Base-by-base conservation (phyloP, 2,888 invertebrate species). In the Octonoba sinensis region DNA sequence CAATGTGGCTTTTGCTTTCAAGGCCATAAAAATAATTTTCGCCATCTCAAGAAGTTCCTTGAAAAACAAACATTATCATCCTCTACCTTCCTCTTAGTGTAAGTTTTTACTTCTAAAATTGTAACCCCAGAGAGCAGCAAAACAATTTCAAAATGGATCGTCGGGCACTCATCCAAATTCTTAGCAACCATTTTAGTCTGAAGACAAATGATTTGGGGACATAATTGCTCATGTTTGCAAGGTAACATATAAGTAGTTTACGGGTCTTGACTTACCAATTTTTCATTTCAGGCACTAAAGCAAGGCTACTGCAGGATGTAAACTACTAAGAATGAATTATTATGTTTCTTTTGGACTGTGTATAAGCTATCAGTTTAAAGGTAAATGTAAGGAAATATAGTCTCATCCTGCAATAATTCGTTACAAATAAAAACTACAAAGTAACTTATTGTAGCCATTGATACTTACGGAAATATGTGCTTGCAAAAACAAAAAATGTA, bases 31-130 rank as follows among this genome's bases (percentile, higher is more conserved):
- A 71, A 44, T 71, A 49, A 71, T 78, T 71, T 70, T 59, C 65
- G 56, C 59, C 15, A 57, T 51, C 77, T 46, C 20, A 65, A 49
- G 20, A n/a, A 18, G 51, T 74, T 57, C 56, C 57, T 66, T 57
- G 62, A 62, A 70, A 78, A 71, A 71, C 71, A 78, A 78, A 78
- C 77, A 71, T 47, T 78, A 57, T 65, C 65, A 36, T 36, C 77
- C 57, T 78, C 71, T 71, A 65, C 71, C 71, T 71, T 71, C 71
- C 71, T 78, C 65, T 47, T 27, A 66, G 44, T n/a, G 62, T 44
- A 36, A 36, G 59, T 71, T 71, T 71, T 49, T 71, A 46, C 46
- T 60, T 22, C 71, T 57, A 36, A 60, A 71, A 46, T 49, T 71
- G 49, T 66, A 18, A 74, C 36, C 24, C 27, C 18, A 20, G 24